Evolutionary conservation across 2,888 invertebrate genomes (phyloP).

Genomic region (Yponomeuta cagnagella): DNA sequence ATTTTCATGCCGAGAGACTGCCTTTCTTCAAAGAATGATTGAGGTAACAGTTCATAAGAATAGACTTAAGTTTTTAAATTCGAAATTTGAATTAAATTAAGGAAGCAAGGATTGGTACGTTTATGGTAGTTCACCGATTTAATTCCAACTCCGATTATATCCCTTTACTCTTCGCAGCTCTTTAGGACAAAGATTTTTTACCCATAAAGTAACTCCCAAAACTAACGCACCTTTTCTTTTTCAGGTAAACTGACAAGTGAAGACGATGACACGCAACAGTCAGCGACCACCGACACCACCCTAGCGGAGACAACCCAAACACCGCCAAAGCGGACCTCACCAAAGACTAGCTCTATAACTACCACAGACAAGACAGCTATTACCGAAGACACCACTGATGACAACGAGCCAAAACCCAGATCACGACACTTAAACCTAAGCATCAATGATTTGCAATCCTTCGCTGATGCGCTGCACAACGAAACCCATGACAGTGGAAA

Average conservation of each 20-base stretch:
- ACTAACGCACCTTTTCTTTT: conserved; percentile 24
- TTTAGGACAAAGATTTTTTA: too few relatives aligned
- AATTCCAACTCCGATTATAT: too few relatives aligned
- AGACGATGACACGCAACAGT: conserved; percentile 43
- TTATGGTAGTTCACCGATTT: too few relatives aligned
- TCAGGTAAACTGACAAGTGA: conserved; percentile 57
- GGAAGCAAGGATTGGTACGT: too few relatives aligned
- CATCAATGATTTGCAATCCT: conserved; percentile 62
- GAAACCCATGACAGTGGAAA: conserved; percentile 45
- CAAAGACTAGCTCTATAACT: conserved; percentile 1
- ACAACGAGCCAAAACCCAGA: not conserved
- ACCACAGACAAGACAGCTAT: not conserved
- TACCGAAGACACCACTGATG: not conserved
- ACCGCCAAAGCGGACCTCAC: not conserved
- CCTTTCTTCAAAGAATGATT: not conserved
- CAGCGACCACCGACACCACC: not conserved
- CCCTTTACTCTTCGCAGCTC: too few relatives aligned
- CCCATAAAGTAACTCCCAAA: too few relatives aligned
- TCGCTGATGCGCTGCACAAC: conserved; percentile 61
- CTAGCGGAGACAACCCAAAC: not conserved
- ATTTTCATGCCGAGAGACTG: not conserved
- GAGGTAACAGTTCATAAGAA: too few relatives aligned
- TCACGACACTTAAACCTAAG: conserved; percentile 46
- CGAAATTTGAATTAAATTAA: too few relatives aligned
- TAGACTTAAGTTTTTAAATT: too few relatives aligned